These are phyloP conservation scores for Drosophila ustulata DNA, from an alignment of 2,888 invertebrate genomes.

Conservation along the genomic window DNA sequence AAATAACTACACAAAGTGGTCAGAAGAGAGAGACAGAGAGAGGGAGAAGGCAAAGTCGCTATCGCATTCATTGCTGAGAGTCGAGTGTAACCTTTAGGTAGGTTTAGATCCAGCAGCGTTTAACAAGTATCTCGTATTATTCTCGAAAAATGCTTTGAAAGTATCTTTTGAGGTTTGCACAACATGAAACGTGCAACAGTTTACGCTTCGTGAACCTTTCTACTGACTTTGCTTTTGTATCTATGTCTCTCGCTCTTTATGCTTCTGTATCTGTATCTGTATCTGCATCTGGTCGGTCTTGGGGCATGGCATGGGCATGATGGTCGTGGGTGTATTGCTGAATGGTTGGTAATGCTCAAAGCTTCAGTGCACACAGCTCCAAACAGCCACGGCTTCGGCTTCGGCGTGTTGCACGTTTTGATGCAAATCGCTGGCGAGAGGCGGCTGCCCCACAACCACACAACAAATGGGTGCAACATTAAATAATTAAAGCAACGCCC, in stretches of 20 bases:
- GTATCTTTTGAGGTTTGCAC: conserved; percentile 21
- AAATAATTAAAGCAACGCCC: conserved; percentile 74
- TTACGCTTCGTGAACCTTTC: conserved; percentile 51
- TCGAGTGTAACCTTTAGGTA: conserved; percentile 20
- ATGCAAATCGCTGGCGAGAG: conserved; percentile 69
- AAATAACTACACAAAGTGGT: background rate
- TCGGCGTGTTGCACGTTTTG: conserved; percentile 50
- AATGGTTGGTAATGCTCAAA: conserved; percentile 40
- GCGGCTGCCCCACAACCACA: conserved; percentile 42
- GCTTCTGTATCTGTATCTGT: conserved; percentile 1
- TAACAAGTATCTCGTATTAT: conserved; percentile 35
- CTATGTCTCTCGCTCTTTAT: conserved; percentile 4
- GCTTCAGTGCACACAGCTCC: conserved; percentile 49
- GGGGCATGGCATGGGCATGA: background rate
- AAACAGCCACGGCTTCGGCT: conserved; percentile 17
- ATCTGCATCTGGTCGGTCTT: conserved; percentile 12
- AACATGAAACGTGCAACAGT: conserved; percentile 36
- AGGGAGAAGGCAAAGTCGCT: background rate
- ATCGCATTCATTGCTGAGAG: conserved; percentile 3
- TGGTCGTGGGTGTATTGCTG: conserved; percentile 32
- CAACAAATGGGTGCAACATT: conserved; percentile 76
- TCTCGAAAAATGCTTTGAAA: conserved; percentile 25
- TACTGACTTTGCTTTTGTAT: conserved; percentile 8
- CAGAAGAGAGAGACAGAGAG: background rate
- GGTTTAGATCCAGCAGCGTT: conserved; percentile 17